phyloP scores from a whole-genome alignment of 2,797 vertebrate species.

The Liparis tanakae region DNA sequence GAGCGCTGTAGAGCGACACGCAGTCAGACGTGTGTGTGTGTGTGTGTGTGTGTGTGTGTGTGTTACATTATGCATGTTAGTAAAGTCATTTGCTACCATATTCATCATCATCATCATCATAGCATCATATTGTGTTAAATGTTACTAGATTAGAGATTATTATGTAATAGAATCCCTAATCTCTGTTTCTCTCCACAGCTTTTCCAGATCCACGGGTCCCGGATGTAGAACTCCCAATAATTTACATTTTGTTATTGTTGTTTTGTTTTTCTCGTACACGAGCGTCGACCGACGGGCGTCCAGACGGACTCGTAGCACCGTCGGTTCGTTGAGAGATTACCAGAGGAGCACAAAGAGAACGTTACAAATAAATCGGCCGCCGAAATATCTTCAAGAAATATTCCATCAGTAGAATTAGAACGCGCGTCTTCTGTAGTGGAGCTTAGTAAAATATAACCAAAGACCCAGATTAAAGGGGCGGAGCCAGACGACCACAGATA shows the following conservation, averaged over 20 bases:
- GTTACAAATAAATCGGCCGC: background rate
- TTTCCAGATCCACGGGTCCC: conserved; percentile 86
- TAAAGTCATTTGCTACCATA: conserved; percentile 53
- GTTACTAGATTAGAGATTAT: background rate
- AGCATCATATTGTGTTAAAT: conserved; percentile 9
- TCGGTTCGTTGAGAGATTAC: conserved; percentile 27
- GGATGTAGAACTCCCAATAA: conserved; percentile 77
- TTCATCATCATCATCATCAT: conserved; percentile 55
- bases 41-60: conserved; percentile 13
- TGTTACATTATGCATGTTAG: conserved; percentile 30
- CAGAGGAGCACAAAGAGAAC: conserved; percentile 22
- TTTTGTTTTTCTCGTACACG: conserved; percentile 37
- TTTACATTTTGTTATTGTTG: conserved; percentile 1
- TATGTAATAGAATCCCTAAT: conserved; percentile 14
- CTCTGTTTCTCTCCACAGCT: conserved; percentile 71
- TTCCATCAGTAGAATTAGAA: conserved; percentile 16
- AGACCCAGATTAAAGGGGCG: conserved; percentile 56
- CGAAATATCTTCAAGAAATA: conserved; percentile 32
- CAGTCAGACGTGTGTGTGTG: conserved; percentile 12
- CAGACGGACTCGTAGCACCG: conserved; percentile 44
- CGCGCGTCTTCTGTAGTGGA: conserved; percentile 47
- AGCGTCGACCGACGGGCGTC: conserved; percentile 11
- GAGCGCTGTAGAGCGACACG: conserved; percentile 25
- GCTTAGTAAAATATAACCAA: conserved; percentile 76
- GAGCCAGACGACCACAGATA: conserved; percentile 14